Evolutionary conservation across 2,797 vertebrate species (phyloP), one percentile per base, ranked within the genome.

Genomic region (Diglossa cyanea): DNA sequence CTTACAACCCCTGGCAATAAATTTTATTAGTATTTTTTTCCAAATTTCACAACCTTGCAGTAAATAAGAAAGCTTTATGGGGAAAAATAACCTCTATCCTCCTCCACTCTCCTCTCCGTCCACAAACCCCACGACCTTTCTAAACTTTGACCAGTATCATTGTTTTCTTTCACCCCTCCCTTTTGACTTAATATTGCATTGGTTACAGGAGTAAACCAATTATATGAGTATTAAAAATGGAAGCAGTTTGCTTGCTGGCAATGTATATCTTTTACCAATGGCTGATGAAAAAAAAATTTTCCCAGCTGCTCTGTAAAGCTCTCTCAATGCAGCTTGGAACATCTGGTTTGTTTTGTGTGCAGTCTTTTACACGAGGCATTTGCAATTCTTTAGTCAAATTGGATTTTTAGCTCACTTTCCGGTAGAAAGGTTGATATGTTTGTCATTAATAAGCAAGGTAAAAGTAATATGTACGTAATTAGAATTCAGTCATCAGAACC

Each of bases 371-470:
- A 94, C 3, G 6, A 89, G 81, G 74, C 93, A 96, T 97, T 96
- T 66, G 87, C 90, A 96, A 96, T 96, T 97, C 98, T 97, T 98
- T 97, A 97, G 97, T 97, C 97, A 97, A 98, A 98, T 98, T 98
- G 97, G 97, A 97, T 98, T 97, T 97, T 98, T 97, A 97, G 88
- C 98, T 98, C 95, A 97, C 96, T 98, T 97, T 97, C 97, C 25
- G 7, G 91, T 95, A 83, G 93, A 95, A 92, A 94, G 55, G 77
- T 95, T 96, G 94, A 83, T 85, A 92, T 58, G 77, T 91, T 95
- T 95, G 92, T 85, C 88, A 92, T 96, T 97, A 96, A 93, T 94
- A 97, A 96, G 75, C 63, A 90, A 50, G 45, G 74, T 78, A 84
- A 82, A 94, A 95, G 45, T 72, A 95, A 91, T 87, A 92, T 68